A percentile compares a stretch with the other conserved stretches of the same genome.
phyloP scores from a whole-genome alignment of 1,140 invertebrate species.

The Meloidogyne floridensis region DNA sequence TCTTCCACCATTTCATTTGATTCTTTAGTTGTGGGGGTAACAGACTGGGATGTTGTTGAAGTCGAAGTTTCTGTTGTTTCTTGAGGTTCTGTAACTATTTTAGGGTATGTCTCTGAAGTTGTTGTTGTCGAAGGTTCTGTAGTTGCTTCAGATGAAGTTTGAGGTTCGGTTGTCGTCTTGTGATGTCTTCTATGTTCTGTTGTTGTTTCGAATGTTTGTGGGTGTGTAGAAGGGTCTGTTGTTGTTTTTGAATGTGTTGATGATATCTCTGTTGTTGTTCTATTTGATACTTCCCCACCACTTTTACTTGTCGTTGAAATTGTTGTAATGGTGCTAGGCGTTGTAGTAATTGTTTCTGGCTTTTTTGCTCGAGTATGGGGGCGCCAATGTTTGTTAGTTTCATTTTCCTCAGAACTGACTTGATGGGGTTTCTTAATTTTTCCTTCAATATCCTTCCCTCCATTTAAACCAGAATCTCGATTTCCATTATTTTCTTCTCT shows the following conservation, averaged over 20 bases:
- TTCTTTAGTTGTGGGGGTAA: background rate
- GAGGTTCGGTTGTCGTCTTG: background rate
- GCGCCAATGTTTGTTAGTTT: background rate
- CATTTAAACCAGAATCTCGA: background rate
- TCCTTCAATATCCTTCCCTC: background rate
- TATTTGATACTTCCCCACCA: background rate
- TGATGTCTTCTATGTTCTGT: background rate
- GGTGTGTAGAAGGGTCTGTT: background rate
- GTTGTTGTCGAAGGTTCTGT: background rate
- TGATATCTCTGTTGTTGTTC: background rate
- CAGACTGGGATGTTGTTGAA: background rate
- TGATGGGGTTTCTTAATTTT: background rate
- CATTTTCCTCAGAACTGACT: background rate
- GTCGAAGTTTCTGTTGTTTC: background rate
- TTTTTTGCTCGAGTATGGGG: background rate
- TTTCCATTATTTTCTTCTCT: background rate
- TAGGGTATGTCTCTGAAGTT: background rate
- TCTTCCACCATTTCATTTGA: background rate
- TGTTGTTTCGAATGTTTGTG: background rate
- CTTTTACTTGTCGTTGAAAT: background rate
- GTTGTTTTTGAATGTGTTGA: background rate
- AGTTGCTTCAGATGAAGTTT: background rate
- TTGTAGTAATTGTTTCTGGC: constrained; percentile 9
- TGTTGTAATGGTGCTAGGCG: background rate
- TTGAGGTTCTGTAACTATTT: background rate